Base-by-base conservation (phyloP, 2,797 vertebrate species). In the Nasua narica region DNA sequence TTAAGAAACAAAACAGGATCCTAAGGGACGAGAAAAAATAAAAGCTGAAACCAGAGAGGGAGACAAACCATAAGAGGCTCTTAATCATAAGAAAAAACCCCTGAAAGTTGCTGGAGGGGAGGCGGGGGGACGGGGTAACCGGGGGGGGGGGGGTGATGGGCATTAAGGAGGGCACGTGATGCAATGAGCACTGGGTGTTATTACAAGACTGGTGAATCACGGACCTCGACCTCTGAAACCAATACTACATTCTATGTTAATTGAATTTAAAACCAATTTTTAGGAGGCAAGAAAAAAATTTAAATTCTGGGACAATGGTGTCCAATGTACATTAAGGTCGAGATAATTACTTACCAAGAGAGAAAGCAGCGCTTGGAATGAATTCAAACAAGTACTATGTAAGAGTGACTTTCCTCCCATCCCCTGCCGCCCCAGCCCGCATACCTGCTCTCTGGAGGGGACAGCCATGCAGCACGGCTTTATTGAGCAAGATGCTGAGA, bases 401-500 rank as follows among this genome's bases (percentile, higher is more conserved):
- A 50, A 95, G 32, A 58, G 48, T 76, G 35, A 82, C 10, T 37
- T 48, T 72, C 70, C 35, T 85, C 43, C 74, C 65, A 18, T 82
- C 54, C 48, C n/a, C 2, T 60, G 40, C n/a, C n/a, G 52, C 23
- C 50, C 0, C 10, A 43, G 37, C 70, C 46, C 10, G 50, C 27
- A 94, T 98, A 99, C 99, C 99, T 98, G 99, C 98, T 97, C 99
- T 99, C 72, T 99, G 98, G 88, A 99, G 99, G 62, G 99, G 99
- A 98, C 99, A 99, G 97, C 99, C 99, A 46, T 98, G 99, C 79
- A 99, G 98, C 85, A 99, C 98, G 3, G 99, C 99, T 98, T 99
- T 99, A 98, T 99, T 99, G 87, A 99, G 98, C 98, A 99, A 98
- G 98, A 99, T 99, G 98, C 99, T 99, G 98, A 99, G 99, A 77